Evolutionary conservation across 2,888 invertebrate species (phyloP), one percentile per base, ranked within the genome.

Genomic region (Lasiommata megera): DNA sequence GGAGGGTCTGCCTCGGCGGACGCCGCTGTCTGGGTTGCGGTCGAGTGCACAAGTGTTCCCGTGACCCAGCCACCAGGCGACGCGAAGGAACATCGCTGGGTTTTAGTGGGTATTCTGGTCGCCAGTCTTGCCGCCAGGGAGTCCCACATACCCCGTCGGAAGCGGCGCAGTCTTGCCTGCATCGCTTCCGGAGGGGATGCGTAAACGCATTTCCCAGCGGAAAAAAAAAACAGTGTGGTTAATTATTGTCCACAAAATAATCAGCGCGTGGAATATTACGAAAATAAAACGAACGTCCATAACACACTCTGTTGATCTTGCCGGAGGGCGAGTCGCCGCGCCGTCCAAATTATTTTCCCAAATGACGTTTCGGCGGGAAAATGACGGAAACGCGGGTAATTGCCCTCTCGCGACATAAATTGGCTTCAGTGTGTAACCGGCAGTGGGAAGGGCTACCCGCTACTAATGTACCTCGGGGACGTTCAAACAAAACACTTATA

Each of bases 321-420:
- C 73, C 80, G 67, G 64, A 61, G 64, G 66, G 73, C 68, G 68
- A 66, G 55, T 60, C 61, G 62, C 66, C 23, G 23, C 23, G 23
- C 23, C 74, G 70, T 69, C 71, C 71, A 79, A 79, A 85, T 86
- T 79, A 86, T 86, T 83, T 80, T 72, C 74, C 71, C 76, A 81
- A 84, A 87, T 81, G 80, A 84, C 80, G 77, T 85, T 86, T 81
- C 76, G 70, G 74, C 70, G 74, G 71, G 70, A 79, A 84, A 82
- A 79, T 74, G 82, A 75, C 79, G 82, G 80, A 82, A 82, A 76
- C 75, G 74, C 73, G 73, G 68, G 82, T 84, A 84, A 86, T 86
- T 82, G 83, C 84, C 84, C 80, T 77, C 84, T 80, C 80, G 81
- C 78, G 71, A 75, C 82, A 84, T 84, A 87, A 86, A 86, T 86